phyloP scores from a whole-genome alignment of 2,888 invertebrate genomes.

The Tinea semifulvella region DNA sequence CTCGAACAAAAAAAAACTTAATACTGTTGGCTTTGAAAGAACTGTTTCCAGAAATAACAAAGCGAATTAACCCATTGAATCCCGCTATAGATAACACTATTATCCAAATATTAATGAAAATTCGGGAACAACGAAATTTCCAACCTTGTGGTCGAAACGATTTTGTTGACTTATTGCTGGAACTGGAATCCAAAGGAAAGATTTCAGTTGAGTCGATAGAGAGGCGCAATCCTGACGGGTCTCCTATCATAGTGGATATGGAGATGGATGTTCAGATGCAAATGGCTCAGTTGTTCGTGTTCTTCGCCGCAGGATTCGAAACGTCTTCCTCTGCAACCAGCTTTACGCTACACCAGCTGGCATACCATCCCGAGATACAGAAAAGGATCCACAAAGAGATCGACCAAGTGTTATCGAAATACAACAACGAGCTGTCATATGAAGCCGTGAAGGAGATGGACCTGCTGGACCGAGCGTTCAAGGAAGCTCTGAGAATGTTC shows the following conservation, averaged over 20 bases:
- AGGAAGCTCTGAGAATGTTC: conserved; percentile 23
- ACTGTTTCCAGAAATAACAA: conserved; percentile 23
- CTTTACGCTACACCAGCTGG: conserved; percentile 29
- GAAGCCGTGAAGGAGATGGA: conserved; percentile 19
- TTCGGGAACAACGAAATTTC: conserved; percentile 19
- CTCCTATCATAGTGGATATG: conserved; percentile 19
- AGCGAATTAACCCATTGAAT: conserved; percentile 11
- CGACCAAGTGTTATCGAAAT: conserved; percentile 20
- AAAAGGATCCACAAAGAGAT: conserved; percentile 27
- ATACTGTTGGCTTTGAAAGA: conserved; percentile 11
- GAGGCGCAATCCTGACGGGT: conserved; percentile 20
- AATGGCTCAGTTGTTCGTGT: conserved; percentile 23
- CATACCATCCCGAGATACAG: conserved; percentile 28
- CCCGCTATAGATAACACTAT: conserved; percentile 19
- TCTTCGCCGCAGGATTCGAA: conserved; percentile 28
- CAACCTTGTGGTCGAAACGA: conserved; percentile 31
- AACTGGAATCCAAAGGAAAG: conserved; percentile 24
- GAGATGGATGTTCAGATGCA: conserved; percentile 19
- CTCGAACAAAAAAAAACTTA: background rate
- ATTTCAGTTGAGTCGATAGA: conserved; percentile 23
- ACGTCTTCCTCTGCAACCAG: conserved; percentile 29
- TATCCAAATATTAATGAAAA: conserved; percentile 9
- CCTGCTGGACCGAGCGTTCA: conserved; percentile 22
- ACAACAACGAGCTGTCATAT: conserved; percentile 20
- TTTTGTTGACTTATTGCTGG: conserved; percentile 37